phyloP scores from a whole-genome alignment of 1,140 invertebrate species.

The Platyura marginata region DNA sequence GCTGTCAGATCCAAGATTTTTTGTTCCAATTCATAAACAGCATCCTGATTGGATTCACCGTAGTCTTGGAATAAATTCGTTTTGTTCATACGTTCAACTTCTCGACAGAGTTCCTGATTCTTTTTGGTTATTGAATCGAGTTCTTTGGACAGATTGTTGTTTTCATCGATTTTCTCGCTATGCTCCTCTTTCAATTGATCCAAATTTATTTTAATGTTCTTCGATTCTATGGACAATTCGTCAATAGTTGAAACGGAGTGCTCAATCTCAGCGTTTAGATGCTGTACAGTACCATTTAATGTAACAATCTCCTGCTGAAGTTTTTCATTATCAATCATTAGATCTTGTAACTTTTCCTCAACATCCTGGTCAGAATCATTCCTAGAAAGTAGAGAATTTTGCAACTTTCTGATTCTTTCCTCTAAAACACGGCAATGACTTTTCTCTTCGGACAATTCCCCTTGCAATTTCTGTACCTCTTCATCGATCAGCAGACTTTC shows the following conservation, averaged over 20 bases:
- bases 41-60: neutral
- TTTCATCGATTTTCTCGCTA: constrained; percentile 8
- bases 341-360: constrained; percentile 5
- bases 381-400: neutral
- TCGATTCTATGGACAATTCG: constrained; percentile 3
- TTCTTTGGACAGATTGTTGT: constrained; percentile 4
- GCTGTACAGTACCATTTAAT: too few species aligned
- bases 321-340: neutral
- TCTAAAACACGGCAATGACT: constrained; percentile 14
- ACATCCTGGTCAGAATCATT: neutral
- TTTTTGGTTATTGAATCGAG: constrained; percentile 10
- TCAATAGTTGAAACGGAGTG: constrained; percentile 6
- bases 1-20: constrained; percentile 11
- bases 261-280: constrained; percentile 8
- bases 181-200: constrained; percentile 5
- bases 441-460: constrained; percentile 36
- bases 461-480: constrained; percentile 28
- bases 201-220: constrained; percentile 1
- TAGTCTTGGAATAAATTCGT: neutral
- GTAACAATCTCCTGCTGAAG: neutral
- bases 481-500: neutral
- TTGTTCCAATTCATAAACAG: constrained; percentile 4
- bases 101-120: neutral
- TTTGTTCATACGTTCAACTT: constrained; percentile 1
- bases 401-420: constrained; percentile 11